phyloP scores from a whole-genome alignment of 30 jellyfish, hydroid and myxozoan genomes.

The Mastigias papua region DNA sequence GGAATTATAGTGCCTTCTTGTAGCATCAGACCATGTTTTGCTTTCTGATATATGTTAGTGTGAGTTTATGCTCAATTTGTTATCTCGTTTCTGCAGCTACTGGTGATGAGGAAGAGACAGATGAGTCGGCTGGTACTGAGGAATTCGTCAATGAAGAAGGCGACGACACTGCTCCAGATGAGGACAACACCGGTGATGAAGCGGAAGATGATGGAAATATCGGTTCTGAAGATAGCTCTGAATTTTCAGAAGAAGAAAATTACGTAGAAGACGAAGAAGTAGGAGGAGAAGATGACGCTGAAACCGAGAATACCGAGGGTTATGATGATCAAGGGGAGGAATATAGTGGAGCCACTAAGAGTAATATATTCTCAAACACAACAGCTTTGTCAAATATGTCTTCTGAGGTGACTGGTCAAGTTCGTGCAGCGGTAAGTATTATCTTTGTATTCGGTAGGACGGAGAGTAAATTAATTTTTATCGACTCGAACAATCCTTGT shows the following conservation, averaged over 20 bases:
- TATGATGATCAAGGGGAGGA: not conserved
- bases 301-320: not conserved
- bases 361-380: not conserved
- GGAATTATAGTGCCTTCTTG: no score
- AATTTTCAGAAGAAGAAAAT: not conserved
- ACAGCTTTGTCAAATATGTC: not conserved
- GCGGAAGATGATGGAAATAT: not conserved
- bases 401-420: constrained; percentile 8
- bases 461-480: no score
- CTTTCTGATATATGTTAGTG: no score
- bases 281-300: constrained; percentile 20
- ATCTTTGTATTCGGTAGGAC: not conserved
- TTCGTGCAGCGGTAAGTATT: constrained; percentile 28
- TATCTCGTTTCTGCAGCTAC: not conserved
- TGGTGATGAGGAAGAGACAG: not conserved
- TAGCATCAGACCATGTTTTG: no score
- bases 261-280: constrained; percentile 5
- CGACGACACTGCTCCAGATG: constrained; percentile 37
- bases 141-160: constrained; percentile 31
- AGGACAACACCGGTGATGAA: constrained; percentile 19
- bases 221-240: not conserved
- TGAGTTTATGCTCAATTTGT: not conserved
- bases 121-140: not conserved
- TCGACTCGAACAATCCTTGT: no score
- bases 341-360: constrained; percentile 1